Evolutionary conservation across 2,888 invertebrate species (phyloP).

Genomic region (Vanessa cardui): DNA sequence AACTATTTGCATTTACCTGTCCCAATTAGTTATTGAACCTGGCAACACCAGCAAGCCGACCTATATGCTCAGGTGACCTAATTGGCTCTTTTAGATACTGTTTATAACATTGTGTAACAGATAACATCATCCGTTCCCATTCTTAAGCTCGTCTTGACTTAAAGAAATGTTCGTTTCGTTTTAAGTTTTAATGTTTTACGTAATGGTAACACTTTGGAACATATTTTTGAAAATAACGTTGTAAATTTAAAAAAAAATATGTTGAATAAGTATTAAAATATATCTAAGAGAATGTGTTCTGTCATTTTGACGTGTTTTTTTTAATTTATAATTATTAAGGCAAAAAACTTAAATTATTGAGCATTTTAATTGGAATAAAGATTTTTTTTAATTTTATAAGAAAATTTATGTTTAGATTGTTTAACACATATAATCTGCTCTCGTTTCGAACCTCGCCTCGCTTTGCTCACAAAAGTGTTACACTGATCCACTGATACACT

Average conservation of each 20-base stretch:
- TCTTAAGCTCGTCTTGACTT: constrained; percentile 2
- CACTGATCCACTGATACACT: constrained; percentile 8
- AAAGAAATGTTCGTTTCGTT: not conserved
- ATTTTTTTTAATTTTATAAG: too few relatives aligned
- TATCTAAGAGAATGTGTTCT: not conserved
- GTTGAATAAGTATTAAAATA: too few relatives aligned
- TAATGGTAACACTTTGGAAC: too few relatives aligned
- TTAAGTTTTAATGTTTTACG: too few relatives aligned
- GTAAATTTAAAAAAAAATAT: too few relatives aligned
- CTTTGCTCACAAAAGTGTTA: constrained; percentile 13
- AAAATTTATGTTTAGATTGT: not conserved
- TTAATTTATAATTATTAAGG: not conserved
- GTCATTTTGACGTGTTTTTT: not conserved
- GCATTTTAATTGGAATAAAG: too few relatives aligned
- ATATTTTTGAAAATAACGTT: too few relatives aligned
- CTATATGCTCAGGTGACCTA: constrained; percentile 38
- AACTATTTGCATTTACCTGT: not conserved
- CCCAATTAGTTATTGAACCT: not conserved
- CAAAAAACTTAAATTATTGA: not conserved
- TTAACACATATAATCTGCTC: not conserved
- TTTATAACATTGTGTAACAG: constrained; percentile 38
- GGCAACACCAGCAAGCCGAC: constrained; percentile 21
- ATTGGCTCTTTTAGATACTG: constrained; percentile 34
- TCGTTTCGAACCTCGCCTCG: not conserved
- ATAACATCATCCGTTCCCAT: constrained; percentile 18